phyloP scores from a whole-genome alignment of 2,888 invertebrate species.

The Masnerella sp. region DNA sequence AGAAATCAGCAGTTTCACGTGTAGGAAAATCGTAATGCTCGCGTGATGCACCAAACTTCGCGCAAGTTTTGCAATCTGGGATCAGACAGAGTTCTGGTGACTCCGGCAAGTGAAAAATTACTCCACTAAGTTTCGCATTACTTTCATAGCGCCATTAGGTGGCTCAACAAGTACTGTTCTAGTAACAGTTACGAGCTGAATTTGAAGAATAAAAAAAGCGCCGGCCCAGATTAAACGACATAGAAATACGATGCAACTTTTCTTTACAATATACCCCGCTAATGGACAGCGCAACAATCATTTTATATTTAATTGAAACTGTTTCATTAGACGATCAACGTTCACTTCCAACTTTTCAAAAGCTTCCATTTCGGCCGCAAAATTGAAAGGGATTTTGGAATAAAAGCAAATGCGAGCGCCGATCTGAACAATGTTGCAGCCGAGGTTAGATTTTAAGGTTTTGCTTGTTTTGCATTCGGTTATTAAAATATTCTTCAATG shows the following conservation, averaged over 20 bases:
- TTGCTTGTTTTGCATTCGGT: too few species aligned
- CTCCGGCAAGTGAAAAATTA: conserved; percentile 55
- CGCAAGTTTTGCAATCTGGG: conserved; percentile 55
- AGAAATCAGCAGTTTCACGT: conserved; percentile 39
- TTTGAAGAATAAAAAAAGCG: conserved; percentile 50
- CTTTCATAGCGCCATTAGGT: conserved; percentile 58
- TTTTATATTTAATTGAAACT: conserved; percentile 16
- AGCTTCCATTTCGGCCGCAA: too few species aligned
- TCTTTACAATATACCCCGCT: conserved; percentile 10
- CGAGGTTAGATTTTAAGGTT: too few species aligned
- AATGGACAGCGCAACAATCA: conserved; percentile 17
- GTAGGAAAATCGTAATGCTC: conserved; percentile 42
- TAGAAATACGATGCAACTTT: conserved; percentile 46
- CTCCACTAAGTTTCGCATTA: conserved; percentile 56
- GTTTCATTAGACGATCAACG: background rate
- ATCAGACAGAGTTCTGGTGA: conserved; percentile 53
- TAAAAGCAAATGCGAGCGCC: too few species aligned
- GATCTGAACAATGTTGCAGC: too few species aligned
- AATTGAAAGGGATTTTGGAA: too few species aligned
- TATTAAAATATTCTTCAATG: too few species aligned
- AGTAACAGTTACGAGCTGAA: conserved; percentile 53
- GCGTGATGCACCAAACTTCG: conserved; percentile 47
- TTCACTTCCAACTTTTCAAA: too few species aligned
- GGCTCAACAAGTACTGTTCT: conserved; percentile 58
- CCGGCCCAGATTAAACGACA: conserved; percentile 43